A percentile compares a stretch with the other conserved stretches of the same genome.
phyloP scores from a whole-genome alignment of 2,113 vertebrate genomes.

The pig (Sus scrofa) region DNA sequence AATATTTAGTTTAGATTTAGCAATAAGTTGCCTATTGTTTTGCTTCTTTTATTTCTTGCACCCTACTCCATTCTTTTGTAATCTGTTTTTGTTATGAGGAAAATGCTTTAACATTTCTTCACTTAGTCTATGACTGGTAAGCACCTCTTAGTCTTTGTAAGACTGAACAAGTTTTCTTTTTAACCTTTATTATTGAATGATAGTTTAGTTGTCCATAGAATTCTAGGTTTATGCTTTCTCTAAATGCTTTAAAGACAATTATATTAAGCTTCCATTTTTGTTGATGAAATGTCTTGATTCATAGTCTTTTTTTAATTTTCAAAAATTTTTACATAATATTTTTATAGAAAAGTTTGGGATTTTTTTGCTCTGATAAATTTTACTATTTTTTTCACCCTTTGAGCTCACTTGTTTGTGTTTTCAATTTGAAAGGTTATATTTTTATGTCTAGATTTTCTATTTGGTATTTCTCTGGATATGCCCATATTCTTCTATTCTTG shows the following conservation, averaged over 20 bases:
- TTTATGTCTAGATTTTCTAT: neutral
- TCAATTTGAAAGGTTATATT: slow-evolving; percentile 16
- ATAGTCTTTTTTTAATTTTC: neutral
- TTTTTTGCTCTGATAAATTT: neutral
- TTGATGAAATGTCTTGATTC: neutral
- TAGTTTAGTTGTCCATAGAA: neutral
- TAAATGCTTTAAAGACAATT: slow-evolving; percentile 4
- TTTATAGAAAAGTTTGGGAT: neutral
- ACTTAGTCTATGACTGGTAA: neutral
- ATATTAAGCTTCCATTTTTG: neutral
- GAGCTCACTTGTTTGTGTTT: neutral
- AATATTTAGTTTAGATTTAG: neutral
- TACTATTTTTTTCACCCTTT: neutral
- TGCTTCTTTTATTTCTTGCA: neutral
- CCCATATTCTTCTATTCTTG: neutral
- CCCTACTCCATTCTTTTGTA: neutral
- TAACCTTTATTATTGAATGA: neutral
- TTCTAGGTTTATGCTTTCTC: slow-evolving; percentile 34
- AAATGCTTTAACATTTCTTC: neutral
- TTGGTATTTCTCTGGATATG: neutral
- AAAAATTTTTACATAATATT: too few relatives aligned
- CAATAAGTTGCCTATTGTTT: neutral
- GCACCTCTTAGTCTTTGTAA: neutral
- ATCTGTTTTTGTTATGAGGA: neutral
- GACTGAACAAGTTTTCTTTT: neutral